Conservation (phyloP, 2,113 vertebrate species). For the Nannobrachium achirus region DNA sequence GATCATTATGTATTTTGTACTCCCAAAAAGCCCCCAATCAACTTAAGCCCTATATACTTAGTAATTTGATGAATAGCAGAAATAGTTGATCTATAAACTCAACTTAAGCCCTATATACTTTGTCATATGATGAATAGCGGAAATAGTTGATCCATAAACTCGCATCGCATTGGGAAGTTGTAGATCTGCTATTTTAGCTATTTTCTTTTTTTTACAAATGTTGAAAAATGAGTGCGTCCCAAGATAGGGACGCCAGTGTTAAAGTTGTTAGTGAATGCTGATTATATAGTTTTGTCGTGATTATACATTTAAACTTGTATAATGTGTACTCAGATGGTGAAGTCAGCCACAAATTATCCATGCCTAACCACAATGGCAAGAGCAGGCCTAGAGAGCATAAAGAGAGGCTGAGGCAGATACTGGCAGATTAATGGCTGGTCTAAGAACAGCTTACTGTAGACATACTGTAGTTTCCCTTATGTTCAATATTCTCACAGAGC, state of each 20-base stretch:
- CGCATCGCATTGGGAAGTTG: no score
- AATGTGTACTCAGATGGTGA: conserved; percentile 52
- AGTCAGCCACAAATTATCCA: conserved; percentile 61
- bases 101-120: no score
- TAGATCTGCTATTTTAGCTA: no score
- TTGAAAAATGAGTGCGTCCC: no score
- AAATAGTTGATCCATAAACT: no score
- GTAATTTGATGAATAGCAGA: no score
- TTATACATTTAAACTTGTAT: conserved; percentile 50
- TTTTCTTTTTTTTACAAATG: no score
- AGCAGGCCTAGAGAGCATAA: conserved; percentile 40
- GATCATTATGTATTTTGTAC: conserved; percentile 22
- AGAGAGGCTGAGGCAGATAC: conserved; percentile 27
- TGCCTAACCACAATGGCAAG: conserved; percentile 39
- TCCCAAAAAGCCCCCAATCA: conserved; percentile 20
- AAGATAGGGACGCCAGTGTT: no score
- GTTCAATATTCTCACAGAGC: background rate
- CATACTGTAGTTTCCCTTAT: background rate
- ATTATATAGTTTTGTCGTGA: conserved; percentile 50
- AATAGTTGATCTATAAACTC: no score
- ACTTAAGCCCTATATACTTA: no score
- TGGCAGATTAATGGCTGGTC: conserved; percentile 39
- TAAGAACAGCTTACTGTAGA: conserved; percentile 5
- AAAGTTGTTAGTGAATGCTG: conserved; percentile 16
- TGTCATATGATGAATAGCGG: no score